Conservation (phyloP, 2,113 vertebrate genomes). For the Trichomycterus rosablanca region DNA sequence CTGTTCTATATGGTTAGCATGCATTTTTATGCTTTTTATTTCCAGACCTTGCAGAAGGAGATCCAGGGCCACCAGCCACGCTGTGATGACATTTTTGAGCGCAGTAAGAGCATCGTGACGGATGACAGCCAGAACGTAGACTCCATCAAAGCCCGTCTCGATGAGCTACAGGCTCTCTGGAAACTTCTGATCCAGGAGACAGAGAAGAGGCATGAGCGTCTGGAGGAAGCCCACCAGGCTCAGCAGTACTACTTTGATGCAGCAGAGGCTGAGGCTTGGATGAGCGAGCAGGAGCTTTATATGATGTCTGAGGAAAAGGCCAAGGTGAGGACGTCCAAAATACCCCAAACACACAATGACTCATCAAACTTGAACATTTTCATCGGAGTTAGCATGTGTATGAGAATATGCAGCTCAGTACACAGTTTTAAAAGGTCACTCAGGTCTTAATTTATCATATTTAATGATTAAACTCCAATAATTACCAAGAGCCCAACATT, state of each 20-base stretch:
- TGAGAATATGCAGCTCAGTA: too few relatives aligned
- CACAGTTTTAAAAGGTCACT: too few relatives aligned
- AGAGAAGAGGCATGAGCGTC: conserved; percentile 76
- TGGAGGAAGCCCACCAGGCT: conserved; percentile 87
- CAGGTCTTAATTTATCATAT: too few relatives aligned
- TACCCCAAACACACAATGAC: too few relatives aligned
- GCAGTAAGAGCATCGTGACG: conserved; percentile 78
- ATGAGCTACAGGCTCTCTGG: conserved; percentile 81
- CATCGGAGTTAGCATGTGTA: too few relatives aligned
- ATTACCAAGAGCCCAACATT: too few relatives aligned
- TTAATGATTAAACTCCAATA: too few relatives aligned
- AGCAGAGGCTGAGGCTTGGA: conserved; percentile 93
- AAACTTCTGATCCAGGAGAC: conserved; percentile 79
- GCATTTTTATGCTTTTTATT: too few relatives aligned
- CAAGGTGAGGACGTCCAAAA: conserved; percentile 76
- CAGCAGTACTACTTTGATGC: conserved; percentile 97
- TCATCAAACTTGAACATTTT: too few relatives aligned
- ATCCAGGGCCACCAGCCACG: conserved; percentile 94
- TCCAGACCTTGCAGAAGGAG: conserved; percentile 93
- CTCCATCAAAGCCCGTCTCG: conserved; percentile 75
- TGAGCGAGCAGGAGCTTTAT: conserved; percentile 97
- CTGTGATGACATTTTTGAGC: conserved; percentile 86
- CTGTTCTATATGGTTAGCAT: too few relatives aligned
- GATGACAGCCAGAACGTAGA: conserved; percentile 74
- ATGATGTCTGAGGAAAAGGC: conserved; percentile 99